Evolutionary conservation across 2,888 invertebrate genomes (phyloP).

Genomic region (Cryptus viduatorius): DNA sequence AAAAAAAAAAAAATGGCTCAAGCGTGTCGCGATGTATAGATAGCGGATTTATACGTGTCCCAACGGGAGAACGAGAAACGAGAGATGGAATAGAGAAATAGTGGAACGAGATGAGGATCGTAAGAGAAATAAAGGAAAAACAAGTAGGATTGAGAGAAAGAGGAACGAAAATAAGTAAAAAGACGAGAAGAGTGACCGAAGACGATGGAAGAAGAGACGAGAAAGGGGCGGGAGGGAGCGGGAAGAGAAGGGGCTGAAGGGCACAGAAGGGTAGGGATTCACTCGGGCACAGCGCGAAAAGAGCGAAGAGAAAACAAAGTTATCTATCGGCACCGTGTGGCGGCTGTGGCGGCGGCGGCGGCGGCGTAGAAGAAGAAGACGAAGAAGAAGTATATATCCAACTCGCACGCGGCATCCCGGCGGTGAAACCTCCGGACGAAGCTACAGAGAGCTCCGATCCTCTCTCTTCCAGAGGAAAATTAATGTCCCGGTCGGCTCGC

Average conservation of each 20-base stretch:
- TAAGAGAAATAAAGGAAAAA: slow-evolving; percentile 17
- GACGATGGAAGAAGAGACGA: slow-evolving; percentile 34
- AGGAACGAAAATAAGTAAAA: slow-evolving; percentile 12
- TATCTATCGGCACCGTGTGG: slow-evolving; percentile 59
- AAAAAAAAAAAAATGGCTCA: slow-evolving; percentile 43
- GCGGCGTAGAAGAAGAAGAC: slow-evolving; percentile 49
- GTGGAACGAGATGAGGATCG: slow-evolving; percentile 41
- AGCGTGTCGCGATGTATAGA: slow-evolving; percentile 32
- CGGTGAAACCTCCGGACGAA: slow-evolving; percentile 51
- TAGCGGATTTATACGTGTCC: neutral
- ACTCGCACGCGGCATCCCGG: slow-evolving; percentile 59
- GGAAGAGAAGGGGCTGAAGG: neutral
- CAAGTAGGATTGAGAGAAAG: slow-evolving; percentile 22
- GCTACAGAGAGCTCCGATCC: slow-evolving; percentile 54
- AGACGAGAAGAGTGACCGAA: slow-evolving; percentile 33
- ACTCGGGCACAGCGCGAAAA: slow-evolving; percentile 46
- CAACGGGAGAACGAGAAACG: neutral
- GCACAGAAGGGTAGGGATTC: neutral
- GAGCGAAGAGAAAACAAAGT: slow-evolving; percentile 63
- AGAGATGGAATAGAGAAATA: slow-evolving; percentile 14
- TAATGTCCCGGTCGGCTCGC: slow-evolving; percentile 75
- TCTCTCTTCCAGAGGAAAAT: slow-evolving; percentile 71
- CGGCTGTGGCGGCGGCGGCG: slow-evolving; percentile 42
- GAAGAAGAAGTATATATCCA: slow-evolving; percentile 64
- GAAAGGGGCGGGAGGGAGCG: neutral